Percentiles rank a stretch among this genome's conserved stretches.
Evolutionary conservation across 2,113 vertebrate species (phyloP).

Genomic region (Laterallus jamaicensis): DNA sequence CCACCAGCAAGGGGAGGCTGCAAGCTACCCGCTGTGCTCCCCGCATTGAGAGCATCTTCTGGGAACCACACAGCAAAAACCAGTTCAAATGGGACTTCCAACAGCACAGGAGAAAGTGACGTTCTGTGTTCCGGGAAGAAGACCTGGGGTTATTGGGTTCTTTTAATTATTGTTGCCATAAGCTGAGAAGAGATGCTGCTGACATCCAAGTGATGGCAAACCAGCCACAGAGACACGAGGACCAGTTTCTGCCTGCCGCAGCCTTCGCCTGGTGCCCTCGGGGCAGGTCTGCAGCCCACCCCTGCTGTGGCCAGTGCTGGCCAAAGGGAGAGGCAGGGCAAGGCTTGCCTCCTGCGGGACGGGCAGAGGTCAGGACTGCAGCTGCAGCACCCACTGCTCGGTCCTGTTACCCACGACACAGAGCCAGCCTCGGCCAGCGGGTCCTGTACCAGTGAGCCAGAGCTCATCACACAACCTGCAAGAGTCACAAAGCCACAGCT

Average conservation of each 20-base stretch:
- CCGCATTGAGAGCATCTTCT: neutral
- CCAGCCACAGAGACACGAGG: neutral
- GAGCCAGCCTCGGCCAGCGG: neutral
- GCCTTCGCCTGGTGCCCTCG: accelerated
- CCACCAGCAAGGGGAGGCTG: too few relatives aligned
- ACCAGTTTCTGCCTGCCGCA: neutral
- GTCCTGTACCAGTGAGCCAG: neutral
- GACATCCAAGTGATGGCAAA: neutral
- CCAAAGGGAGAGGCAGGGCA: neutral
- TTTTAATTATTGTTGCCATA: neutral
- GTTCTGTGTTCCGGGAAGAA: neutral
- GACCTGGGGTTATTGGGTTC: neutral
- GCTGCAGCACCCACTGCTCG: neutral
- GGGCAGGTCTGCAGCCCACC: neutral
- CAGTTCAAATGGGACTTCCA: neutral
- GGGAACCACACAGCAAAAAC: neutral
- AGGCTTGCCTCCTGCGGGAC: neutral
- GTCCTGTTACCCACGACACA: neutral
- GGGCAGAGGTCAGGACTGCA: neutral
- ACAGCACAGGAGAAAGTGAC: neutral
- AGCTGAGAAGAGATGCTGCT: neutral
- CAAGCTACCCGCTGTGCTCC: neutral
- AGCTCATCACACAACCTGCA: neutral
- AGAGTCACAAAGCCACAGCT: neutral
- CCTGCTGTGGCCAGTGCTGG: neutral